Evolutionary conservation across 2,797 vertebrate genomes (phyloP), one percentile per base, ranked within the genome.

Genomic region (Acrocephalus scirpaceus): DNA sequence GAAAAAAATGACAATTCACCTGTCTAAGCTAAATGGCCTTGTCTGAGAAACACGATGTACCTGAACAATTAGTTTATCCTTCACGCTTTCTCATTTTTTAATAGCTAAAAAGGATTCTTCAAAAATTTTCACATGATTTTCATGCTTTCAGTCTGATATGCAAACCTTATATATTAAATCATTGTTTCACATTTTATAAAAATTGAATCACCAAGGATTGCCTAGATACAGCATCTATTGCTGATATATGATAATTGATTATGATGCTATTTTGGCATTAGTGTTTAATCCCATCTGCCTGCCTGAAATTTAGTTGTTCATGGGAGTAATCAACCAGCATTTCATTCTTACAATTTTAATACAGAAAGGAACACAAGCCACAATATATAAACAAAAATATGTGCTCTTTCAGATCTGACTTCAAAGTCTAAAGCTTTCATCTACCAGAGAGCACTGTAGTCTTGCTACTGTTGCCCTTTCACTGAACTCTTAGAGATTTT

Each of bases 381-480:
- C 38, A 56, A 44, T 65, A 90, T 11, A 83, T 56, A 65, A 94
- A 79, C n/a, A 72, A 20, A 90, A 67, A 64, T 34, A 60, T 5
- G 2, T 72, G 40, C 20, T 19, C 22, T 56, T 23, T 61, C 79
- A 84, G 50, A 44, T 83, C 21, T 78, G 72, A 50, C 67, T 73
- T 90, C 44, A 77, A 56, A 64, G 47, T 81, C 45, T 62, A 76
- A 84, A 45, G 36, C 34, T 38, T 94, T 93, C 22, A 44, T 80
- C 77, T 82, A 32, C 10, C 51, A 77, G 61, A 64, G 19, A 85
- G 10, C 32, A 34, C 11, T 22, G 20, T n/a, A 36, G 29, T 91
- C 48, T 61, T 89, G 53, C 74, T 86, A 27, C 53, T 77, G n/a
- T 78, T 96, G 75, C 29, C 88, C 66, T 95, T 95, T 93, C 9